Conservation (phyloP, 2,113 vertebrate species). For the Eidolon helvum region DNA sequence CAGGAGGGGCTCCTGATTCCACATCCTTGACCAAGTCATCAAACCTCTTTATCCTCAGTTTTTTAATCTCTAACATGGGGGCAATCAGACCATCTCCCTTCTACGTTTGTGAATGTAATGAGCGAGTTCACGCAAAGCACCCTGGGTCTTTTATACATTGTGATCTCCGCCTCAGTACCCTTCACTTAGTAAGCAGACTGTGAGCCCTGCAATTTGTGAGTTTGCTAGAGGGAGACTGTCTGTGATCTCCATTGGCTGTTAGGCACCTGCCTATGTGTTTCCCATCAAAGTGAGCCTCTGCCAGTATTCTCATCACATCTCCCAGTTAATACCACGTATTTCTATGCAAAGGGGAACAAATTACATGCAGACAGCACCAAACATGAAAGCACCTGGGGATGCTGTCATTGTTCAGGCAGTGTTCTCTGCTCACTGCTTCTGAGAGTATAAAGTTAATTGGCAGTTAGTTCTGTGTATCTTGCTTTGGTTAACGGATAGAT, state of each 20-base stretch:
- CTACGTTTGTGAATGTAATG: neutral
- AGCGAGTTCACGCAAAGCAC: neutral
- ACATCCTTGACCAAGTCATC: fast-evolving
- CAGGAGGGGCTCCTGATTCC: neutral
- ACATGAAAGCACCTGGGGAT: neutral
- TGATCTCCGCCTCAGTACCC: neutral
- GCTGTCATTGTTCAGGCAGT: neutral
- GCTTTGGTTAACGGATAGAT: neutral
- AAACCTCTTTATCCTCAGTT: neutral
- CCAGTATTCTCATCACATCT: neutral
- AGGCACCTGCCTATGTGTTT: neutral
- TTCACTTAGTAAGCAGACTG: neutral
- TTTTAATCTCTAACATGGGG: neutral
- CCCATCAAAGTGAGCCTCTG: neutral
- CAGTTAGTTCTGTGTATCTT: neutral
- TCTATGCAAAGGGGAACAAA: neutral
- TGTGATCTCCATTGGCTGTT: neutral
- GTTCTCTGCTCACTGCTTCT: neutral
- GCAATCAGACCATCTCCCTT: neutral
- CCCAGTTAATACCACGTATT: neutral
- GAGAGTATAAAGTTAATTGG: slow-evolving; percentile 21
- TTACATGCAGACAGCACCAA: neutral
- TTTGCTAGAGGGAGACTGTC: neutral
- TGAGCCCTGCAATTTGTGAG: neutral
- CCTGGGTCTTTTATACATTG: neutral